These are phyloP conservation scores for Oeneis ivallda DNA, from an alignment of 2,888 invertebrate genomes.

Conservation along the genomic window DNA sequence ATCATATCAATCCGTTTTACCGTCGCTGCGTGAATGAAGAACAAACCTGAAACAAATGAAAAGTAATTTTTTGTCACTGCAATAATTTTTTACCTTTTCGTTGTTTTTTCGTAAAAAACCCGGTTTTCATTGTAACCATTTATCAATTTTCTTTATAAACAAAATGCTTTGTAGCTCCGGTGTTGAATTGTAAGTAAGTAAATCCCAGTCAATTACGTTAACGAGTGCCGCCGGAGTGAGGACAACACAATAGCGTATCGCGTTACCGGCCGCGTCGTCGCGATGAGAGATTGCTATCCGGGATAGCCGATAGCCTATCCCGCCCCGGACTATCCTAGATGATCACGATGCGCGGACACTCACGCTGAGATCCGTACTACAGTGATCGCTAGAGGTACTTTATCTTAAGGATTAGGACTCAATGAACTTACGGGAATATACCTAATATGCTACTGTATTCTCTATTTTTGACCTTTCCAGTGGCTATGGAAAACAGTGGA, in stretches of 20 bases:
- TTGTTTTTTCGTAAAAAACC: too few relatives aligned
- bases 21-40: too few relatives aligned
- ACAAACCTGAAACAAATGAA: too few relatives aligned
- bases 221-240: conserved; percentile 41
- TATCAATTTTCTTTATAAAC: conserved; percentile 6
- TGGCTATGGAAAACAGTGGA: too few relatives aligned
- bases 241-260: conserved; percentile 73
- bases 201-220: conserved; percentile 66
- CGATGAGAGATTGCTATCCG: conserved; percentile 49
- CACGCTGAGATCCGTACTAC: background rate
- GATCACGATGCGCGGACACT: conserved; percentile 12
- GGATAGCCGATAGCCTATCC: too few relatives aligned
- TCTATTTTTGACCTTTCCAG: too few relatives aligned
- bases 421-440: too few relatives aligned
- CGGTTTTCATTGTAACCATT: background rate
- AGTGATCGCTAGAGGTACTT: background rate
- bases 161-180: conserved; percentile 32
- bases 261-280: conserved; percentile 61
- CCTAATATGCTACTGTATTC: too few relatives aligned
- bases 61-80: too few relatives aligned
- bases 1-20: too few relatives aligned
- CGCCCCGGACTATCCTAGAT: conserved; percentile 19
- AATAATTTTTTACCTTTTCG: too few relatives aligned
- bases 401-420: background rate
- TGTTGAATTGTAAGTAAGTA: conserved; percentile 49